phyloP scores from a whole-genome alignment of 2,113 vertebrate genomes.

The Rana temporaria region DNA sequence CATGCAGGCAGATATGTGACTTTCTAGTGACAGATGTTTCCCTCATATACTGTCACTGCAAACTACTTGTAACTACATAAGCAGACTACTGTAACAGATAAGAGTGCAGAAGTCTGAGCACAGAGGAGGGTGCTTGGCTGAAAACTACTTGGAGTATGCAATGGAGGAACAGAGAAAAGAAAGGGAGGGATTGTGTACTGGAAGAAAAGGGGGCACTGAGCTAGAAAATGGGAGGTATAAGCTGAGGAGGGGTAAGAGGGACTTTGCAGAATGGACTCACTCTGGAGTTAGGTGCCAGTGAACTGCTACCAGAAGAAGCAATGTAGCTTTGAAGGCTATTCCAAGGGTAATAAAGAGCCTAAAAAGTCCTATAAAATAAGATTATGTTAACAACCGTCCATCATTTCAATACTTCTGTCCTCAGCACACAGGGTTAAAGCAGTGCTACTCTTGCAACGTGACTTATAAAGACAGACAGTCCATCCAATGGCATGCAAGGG shows the following conservation, averaged over 20 bases:
- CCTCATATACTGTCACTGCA: background rate
- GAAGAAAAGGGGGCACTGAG: slow-evolving; percentile 51
- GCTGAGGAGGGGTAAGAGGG: slow-evolving; percentile 46
- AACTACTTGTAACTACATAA: background rate
- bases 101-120: background rate
- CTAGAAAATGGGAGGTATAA: slow-evolving; percentile 32
- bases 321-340: slow-evolving; percentile 4
- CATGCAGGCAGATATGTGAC: background rate
- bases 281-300: slow-evolving; percentile 23
- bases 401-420: slow-evolving; percentile 18
- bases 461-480: slow-evolving; percentile 56
- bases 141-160: slow-evolving; percentile 19
- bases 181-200: slow-evolving; percentile 51
- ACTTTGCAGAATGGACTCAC: slow-evolving; percentile 31
- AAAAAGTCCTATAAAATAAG: background rate
- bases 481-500: slow-evolving; percentile 56
- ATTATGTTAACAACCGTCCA: slow-evolving; percentile 32
- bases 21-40: slow-evolving; percentile 10
- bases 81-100: slow-evolving; percentile 1
- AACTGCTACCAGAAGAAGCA: background rate
- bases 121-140: slow-evolving; percentile 7
- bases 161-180: slow-evolving; percentile 51
- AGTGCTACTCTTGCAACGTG: slow-evolving; percentile 47
- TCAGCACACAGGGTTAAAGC: slow-evolving; percentile 51
- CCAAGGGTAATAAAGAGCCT: background rate